Evolutionary conservation across 2,797 vertebrate species (phyloP).

Genomic region (Botia almorhae): DNA sequence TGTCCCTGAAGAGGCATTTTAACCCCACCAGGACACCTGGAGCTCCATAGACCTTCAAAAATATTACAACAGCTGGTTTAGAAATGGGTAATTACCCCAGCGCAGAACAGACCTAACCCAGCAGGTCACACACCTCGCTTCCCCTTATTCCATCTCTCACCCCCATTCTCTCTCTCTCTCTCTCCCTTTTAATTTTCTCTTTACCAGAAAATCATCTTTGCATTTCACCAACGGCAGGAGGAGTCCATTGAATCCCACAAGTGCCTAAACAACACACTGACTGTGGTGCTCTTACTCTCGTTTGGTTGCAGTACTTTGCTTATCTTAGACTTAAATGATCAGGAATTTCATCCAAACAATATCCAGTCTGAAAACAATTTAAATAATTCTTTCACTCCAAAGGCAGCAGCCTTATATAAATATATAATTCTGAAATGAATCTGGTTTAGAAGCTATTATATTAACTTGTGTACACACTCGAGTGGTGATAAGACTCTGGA

Average conservation of each 20-base stretch:
- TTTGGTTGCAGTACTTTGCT: no score
- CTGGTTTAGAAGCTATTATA: constrained; percentile 24
- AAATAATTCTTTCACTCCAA: no score
- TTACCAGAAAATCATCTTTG: constrained; percentile 73
- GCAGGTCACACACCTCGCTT: neutral
- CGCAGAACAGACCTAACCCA: no score
- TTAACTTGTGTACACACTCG: constrained; percentile 24
- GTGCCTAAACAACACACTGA: no score
- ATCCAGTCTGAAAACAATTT: no score
- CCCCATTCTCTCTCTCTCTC: neutral
- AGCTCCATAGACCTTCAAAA: neutral
- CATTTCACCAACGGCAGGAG: constrained; percentile 64
- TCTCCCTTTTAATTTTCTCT: neutral
- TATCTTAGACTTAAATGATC: no score
- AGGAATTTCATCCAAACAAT: no score
- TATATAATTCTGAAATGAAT: no score
- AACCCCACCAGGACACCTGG: neutral
- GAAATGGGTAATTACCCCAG: neutral
- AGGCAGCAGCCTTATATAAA: no score
- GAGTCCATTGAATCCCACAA: neutral
- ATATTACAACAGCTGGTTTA: neutral
- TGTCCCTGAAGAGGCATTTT: neutral
- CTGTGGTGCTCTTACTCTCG: no score
- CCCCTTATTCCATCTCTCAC: neutral
- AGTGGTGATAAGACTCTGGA: constrained; percentile 7